Base-by-base conservation (phyloP, 2,888 invertebrate species). In the Acleris holmiana region DNA sequence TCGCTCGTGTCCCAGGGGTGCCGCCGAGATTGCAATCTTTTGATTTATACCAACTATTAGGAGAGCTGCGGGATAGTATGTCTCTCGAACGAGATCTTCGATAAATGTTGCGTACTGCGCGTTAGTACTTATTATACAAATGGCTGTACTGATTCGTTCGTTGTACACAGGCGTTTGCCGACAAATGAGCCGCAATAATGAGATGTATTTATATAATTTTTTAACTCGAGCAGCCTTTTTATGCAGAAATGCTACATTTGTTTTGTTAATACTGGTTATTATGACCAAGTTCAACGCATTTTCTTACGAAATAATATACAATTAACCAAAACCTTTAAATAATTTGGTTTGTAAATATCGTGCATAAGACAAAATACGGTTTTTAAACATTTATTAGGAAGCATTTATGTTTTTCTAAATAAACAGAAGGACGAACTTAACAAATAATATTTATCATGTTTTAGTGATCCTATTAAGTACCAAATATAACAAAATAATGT, bases 41-140 rank as follows among this genome's bases (percentile, higher is more conserved):
- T 92, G 92, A 92, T 92, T 92, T 92, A 92, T 92, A 90, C 89
- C 90, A 90, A 92, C 91, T 92, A 92, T 92, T 92, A 92, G 92
- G 91, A 91, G 85, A 84, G 84, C 78, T 84, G 84, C 84, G 85
- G 90, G 87, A 85, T 88, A 84, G 86, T 90, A 86, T 85, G 90
- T 91, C 88, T 89, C 83, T 85, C 73, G 76, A 83, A 80, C 83
- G 84, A 86, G 88, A 90, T 91, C 78, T 75, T 73, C 83, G 91
- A 91, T 91, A 91, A 89, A 80, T 75, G 82, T 74, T 71, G 80
- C 85, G 85, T 88, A 88, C 87, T 80, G 88, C 81, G 86, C 82
- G 83, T 86, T 85, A 83, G 84, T 85, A 85, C 88, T 88, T 85
- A 88, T 90, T 87, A 89, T 84, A 88, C 81, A 84, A 85, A 87